Base-by-base conservation (phyloP, 2,888 invertebrate genomes). In the Hanleya hanleyi region DNA sequence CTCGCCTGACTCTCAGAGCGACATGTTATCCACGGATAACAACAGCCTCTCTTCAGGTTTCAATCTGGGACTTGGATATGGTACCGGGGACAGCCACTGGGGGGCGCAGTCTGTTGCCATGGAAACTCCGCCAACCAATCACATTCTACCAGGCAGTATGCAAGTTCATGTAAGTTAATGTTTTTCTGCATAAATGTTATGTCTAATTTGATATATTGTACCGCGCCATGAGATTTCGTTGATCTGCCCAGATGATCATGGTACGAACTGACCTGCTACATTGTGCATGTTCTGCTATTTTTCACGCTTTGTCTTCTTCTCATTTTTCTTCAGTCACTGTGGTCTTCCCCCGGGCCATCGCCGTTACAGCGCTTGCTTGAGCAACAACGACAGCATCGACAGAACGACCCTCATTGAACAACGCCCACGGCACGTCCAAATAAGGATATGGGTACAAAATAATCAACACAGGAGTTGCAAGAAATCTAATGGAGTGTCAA, bases 341-440 rank as follows among this genome's bases (percentile, higher is more conserved):
- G 95, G 94, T 94, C 94, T 0, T 94, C 94, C 5, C 57, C 22
- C 29, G 94, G 95, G 2, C 95, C 95, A 1, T 95, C 95, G 41
- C 95, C 95, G 0, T 92, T 96, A 72, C 95, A 95, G 89, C 93
- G 95, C 50, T 92, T 96, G 29, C 90, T 96, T 76, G 95, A 96
- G 88, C 95, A 95, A 84, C 96, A 96, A 91, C 94, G 94, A 74
- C 87, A 86, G 66, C 87, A 90, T 77, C 85, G 88, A 22, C 89
- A 89, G 76, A 83, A 84, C 12, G 88, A 89, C 69, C 88, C 89
- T 66, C 90, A 89, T 80, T 90, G 90, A 90, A 83, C 29, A 7
- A 29, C 38, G 15, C 47, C 47, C 15, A 47, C 47, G 47, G 15
- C 47, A n/a, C n/a, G n/a, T n/a, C n/a, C n/a, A n/a, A n/a, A n/a